Evolutionary conservation across 2,888 invertebrate species (phyloP), one percentile per base, ranked within the genome.

Genomic region (Gymnosoma rotundatum): DNA sequence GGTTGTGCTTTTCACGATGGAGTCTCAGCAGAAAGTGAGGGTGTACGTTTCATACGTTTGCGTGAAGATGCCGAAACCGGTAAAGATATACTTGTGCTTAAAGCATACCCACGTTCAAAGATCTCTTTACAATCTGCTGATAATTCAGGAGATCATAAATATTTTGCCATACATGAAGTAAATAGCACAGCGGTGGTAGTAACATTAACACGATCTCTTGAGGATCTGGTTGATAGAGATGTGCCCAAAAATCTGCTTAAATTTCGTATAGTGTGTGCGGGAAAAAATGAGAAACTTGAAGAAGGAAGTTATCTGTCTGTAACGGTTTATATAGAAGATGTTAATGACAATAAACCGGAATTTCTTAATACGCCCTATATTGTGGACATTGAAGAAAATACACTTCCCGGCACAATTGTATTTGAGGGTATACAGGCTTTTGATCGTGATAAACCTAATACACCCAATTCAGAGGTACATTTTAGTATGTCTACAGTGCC

Each of bases 281-380:
- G 89, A 4, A 89, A 89, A 54, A 89, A 90, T 42, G 91, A 91
- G 42, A 89, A 92, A 73, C 87, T 90, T 4, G 92, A 92, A 61
- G 92, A 92, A 88, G 92, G 92, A 52, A 79, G 83, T 52, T 97
- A 95, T 87, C 93, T 97, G 25, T 96, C 96, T 2, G 95, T 97
- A 86, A 97, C 97, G 6, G 96, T 97, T 7, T 97, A 97, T 91
- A 96, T 97, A 8, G 97, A 97, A 91, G 97, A 97, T 90, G 94
- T 97, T 56, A 97, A 97, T 89, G 97, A 97, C 92, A 96, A 97
- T 91, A 94, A 95, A 1, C 97, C 97, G 0, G 93, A 94, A 89
- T 97, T 97, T 91, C 91, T 95, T 63, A 95, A 96, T 84, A 94
- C 96, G 0, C 97, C 97, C 0, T 97, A 97, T 90, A 93, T 94